phyloP scores from a whole-genome alignment of 30 jellyfish, hydroid and myxozoan genomes.

The Aurelia sp. region DNA sequence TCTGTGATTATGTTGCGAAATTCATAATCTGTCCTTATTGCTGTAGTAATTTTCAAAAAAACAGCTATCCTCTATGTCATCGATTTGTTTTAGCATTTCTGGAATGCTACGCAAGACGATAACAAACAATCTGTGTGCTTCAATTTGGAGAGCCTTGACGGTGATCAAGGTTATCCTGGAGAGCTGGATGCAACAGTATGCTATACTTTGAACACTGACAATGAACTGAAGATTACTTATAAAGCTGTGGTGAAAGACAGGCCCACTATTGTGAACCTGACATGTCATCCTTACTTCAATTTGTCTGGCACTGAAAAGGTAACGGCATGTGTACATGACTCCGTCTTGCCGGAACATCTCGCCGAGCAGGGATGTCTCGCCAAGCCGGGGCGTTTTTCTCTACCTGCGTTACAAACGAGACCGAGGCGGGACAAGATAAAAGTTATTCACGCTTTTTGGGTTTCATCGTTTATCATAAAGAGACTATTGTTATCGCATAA shows the following conservation, averaged over 20 bases:
- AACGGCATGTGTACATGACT: neutral
- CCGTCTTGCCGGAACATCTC: no score
- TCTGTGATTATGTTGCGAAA: no score
- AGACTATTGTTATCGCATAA: no score
- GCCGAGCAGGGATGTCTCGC: no score
- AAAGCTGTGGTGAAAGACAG: conserved; percentile 75
- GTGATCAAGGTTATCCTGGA: conserved; percentile 96
- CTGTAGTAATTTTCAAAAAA: no score
- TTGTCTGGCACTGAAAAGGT: conserved; percentile 79
- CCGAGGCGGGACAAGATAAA: no score
- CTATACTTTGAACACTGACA: conserved; percentile 60
- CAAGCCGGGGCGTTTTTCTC: no score
- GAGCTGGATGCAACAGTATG: conserved; percentile 52
- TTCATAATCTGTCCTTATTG: no score
- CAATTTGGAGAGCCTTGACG: conserved; percentile 68
- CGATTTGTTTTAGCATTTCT: conserved; percentile 16
- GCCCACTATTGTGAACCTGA: conserved; percentile 82
- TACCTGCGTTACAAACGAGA: no score
- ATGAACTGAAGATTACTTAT: conserved; percentile 61
- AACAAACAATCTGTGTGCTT: conserved; percentile 53
- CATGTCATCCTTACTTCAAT: conserved; percentile 93
- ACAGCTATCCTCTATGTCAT: neutral
- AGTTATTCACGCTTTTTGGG: no score
- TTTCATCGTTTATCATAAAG: no score
- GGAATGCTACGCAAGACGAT: conserved; percentile 43